phyloP scores from a whole-genome alignment of 2,113 vertebrate species.

The Arothron firmamentum region DNA sequence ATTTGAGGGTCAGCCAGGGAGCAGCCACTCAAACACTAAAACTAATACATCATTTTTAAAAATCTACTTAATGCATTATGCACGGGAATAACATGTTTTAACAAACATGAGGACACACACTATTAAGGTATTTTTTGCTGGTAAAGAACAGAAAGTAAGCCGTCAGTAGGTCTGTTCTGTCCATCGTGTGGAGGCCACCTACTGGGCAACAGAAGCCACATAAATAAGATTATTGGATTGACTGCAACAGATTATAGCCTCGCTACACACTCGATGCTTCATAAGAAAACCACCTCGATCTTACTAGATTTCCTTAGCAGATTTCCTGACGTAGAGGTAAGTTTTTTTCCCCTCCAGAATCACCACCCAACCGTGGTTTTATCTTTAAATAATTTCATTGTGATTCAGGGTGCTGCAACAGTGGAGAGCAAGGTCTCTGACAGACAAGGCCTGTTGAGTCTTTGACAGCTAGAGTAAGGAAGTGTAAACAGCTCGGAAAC shows the following conservation, averaged over 20 bases:
- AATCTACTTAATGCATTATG: too few species aligned
- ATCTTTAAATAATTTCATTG: neutral
- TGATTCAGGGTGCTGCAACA: too few species aligned
- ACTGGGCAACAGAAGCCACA: conserved; percentile 51
- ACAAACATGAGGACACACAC: too few species aligned
- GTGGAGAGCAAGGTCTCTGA: too few species aligned
- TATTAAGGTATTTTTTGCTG: neutral
- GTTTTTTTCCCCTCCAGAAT: neutral
- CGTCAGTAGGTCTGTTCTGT: neutral
- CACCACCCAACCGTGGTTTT: neutral
- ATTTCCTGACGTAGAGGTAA: conserved; percentile 58
- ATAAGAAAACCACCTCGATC: conserved; percentile 36
- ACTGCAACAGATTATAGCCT: conserved; percentile 67
- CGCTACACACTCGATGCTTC: conserved; percentile 39
- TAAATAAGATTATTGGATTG: conserved; percentile 79
- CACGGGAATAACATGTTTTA: too few species aligned
- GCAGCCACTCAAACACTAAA: too few species aligned
- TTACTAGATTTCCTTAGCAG: conserved; percentile 31
- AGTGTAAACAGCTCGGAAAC: too few species aligned
- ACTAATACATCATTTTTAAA: too few species aligned
- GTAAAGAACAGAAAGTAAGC: neutral
- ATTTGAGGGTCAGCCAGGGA: too few species aligned
- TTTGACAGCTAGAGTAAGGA: too few species aligned
- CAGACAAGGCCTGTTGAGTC: too few species aligned
- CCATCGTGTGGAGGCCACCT: conserved; percentile 34